These are phyloP conservation scores for Pocillopora meandrina DNA, from an alignment of 92 coral and sea anemone genomes.

Conservation along the genomic window DNA sequence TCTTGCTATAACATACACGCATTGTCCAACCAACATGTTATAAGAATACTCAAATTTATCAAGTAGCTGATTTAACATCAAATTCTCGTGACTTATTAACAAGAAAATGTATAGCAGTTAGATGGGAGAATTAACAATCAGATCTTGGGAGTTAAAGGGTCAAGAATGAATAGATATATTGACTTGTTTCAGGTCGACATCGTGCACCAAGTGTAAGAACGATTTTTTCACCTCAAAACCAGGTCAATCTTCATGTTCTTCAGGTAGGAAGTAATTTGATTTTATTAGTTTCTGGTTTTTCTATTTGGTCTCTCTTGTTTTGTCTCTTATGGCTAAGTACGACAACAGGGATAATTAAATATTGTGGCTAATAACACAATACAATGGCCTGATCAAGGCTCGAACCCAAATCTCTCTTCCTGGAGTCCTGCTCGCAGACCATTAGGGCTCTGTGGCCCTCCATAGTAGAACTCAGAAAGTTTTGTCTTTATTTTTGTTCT, in stretches of 20 bases:
- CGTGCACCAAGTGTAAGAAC: constrained; percentile 58
- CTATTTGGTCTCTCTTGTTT: not conserved
- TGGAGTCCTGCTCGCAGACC: no score
- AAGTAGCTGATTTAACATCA: no score
- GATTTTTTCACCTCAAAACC: constrained; percentile 55
- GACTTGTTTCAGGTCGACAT: constrained; percentile 32
- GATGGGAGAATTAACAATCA: not conserved
- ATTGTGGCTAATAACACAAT: no score
- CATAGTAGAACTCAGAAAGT: no score
- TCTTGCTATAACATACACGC: no score
- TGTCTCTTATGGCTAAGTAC: not conserved
- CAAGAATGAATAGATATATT: not conserved
- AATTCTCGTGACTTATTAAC: not conserved
- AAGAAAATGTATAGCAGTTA: not conserved
- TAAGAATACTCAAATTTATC: no score
- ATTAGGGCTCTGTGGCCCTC: no score
- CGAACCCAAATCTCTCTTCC: no score
- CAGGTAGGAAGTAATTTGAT: constrained; percentile 34
- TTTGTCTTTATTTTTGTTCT: not conserved
- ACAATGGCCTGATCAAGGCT: no score
- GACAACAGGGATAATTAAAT: not conserved
- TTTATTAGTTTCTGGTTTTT: not conserved
- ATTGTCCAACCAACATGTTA: no score
- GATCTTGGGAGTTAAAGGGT: no score
- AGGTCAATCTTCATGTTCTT: constrained; percentile 65